A percentile compares a stretch with the other conserved stretches of the same genome.
These are phyloP conservation scores for Trachelus tabidus DNA, from an alignment of 2,888 invertebrate genomes.

Conservation along the genomic window DNA sequence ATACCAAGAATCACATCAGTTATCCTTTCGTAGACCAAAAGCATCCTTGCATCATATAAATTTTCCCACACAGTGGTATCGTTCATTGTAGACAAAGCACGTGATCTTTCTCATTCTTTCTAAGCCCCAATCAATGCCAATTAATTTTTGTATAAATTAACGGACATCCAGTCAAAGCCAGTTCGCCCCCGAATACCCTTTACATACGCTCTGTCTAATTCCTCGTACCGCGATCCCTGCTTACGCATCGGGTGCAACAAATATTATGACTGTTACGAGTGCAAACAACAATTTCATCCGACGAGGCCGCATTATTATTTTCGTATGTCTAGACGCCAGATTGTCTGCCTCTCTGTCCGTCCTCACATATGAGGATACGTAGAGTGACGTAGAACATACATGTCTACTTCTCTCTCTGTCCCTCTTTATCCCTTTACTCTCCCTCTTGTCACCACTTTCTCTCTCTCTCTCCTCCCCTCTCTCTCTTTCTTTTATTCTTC, in stretches of 20 bases:
- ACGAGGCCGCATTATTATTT: conserved; percentile 58
- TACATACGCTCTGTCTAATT: background rate
- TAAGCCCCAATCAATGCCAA: background rate
- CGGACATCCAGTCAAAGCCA: background rate
- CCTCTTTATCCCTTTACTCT: background rate
- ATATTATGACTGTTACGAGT: conserved; percentile 36
- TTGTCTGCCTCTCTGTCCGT: conserved; percentile 60
- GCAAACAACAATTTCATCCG: conserved; percentile 58
- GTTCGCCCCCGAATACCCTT: background rate
- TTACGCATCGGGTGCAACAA: conserved; percentile 3
- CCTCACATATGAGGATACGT: background rate
- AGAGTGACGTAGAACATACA: conserved; percentile 7
- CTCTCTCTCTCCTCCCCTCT: background rate
- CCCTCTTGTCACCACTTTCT: background rate
- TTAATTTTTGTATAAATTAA: background rate
- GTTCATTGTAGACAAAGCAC: background rate
- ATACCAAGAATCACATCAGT: background rate
- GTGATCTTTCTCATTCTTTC: background rate
- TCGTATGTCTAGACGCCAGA: conserved; percentile 64
- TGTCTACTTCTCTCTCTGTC: background rate
- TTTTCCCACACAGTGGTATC: background rate
- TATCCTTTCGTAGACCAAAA: background rate
- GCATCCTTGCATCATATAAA: background rate
- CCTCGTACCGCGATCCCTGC: background rate
- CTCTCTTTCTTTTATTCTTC: background rate